Evolutionary conservation across 2,113 vertebrate genomes (phyloP), one percentile per base, ranked within the genome.

Genomic region (Eurypyga helias): DNA sequence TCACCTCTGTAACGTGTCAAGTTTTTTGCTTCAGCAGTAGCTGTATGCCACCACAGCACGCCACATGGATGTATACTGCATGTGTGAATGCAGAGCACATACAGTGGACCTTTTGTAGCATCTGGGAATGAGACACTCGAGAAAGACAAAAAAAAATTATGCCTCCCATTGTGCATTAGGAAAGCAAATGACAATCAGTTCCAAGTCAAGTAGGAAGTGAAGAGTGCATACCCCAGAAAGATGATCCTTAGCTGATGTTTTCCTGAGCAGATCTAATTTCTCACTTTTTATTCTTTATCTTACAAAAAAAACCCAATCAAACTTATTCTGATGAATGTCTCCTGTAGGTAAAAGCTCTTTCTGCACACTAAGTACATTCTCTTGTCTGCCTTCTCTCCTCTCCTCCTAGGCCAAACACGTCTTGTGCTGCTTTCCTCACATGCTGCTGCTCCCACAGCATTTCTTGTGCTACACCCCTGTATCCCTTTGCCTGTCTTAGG

Each of bases 141-240:
- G 73, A 87, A 67, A 83, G 41, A 84, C 46, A 67, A 43, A 75
- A 41, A 41, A 62, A 91, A n/a, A 31, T 7, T 29, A 33, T 24
- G 17, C 31, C 12, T 92, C 36, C 36, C 9, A 19, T 21, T 87
- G 31, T 54, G 29, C 43, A 48, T 76, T 26, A 90, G n/a, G 20
- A 55, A 87, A 90, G 43, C 11, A 93, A 83, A 67, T 34, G 21
- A 87, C 93, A 93, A 76, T 60, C 26, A 79, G 26, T 64, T 79
- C 84, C 34, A 88, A 66, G n/a, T 70, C 46, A 88, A 80, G 45
- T 45, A 85, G 90, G 57, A 92, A 76, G 90, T 62, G 31, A 77
- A 64, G 21, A 90, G 19, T 7, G 5, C 58, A 67, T 21, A 72
- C 4, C 9, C 33, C 60, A 52, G 38, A 75, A 83, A 78, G 52